Conservation (phyloP, 2,888 invertebrate species). For the Heliconius aoede region DNA sequence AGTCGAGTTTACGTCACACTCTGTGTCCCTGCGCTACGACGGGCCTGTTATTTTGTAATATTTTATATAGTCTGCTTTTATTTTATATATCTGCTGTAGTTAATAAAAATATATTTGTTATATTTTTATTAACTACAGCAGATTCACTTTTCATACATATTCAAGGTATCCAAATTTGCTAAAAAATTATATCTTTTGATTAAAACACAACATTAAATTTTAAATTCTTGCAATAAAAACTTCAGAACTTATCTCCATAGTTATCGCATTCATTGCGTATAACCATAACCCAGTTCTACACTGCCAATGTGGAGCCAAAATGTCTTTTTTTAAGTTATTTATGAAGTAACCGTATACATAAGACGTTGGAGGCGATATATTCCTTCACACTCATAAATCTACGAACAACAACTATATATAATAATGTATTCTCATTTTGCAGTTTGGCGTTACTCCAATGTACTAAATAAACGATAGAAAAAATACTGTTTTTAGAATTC, state of each 20-base stretch:
- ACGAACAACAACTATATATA: conserved; percentile 31
- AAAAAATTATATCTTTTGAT: too few species aligned
- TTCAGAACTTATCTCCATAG: neutral
- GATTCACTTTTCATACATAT: too few species aligned
- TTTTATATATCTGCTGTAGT: too few species aligned
- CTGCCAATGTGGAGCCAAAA: conserved; percentile 18
- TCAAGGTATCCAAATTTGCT: too few species aligned
- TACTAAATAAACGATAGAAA: too few species aligned
- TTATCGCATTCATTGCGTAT: conserved; percentile 19
- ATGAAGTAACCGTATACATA: conserved; percentile 17
- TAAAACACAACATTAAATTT: neutral
- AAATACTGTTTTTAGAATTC: neutral
- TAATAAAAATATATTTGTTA: too few species aligned
- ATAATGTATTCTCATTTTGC: conserved; percentile 39
- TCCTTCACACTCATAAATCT: conserved; percentile 34
- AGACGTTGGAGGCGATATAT: conserved; percentile 29
- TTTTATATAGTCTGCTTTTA: too few species aligned
- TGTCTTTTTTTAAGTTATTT: conserved; percentile 22
- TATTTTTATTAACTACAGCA: too few species aligned
- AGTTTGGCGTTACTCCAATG: conserved; percentile 39
- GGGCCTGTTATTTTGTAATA: too few species aligned
- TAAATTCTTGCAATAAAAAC: neutral
- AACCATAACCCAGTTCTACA: conserved; percentile 25
- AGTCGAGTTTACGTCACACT: too few species aligned
- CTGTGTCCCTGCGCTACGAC: too few species aligned